phyloP scores from a whole-genome alignment of 37 sponge, comb jelly and placozoan species.

The Diacarnus erythraeanus region DNA sequence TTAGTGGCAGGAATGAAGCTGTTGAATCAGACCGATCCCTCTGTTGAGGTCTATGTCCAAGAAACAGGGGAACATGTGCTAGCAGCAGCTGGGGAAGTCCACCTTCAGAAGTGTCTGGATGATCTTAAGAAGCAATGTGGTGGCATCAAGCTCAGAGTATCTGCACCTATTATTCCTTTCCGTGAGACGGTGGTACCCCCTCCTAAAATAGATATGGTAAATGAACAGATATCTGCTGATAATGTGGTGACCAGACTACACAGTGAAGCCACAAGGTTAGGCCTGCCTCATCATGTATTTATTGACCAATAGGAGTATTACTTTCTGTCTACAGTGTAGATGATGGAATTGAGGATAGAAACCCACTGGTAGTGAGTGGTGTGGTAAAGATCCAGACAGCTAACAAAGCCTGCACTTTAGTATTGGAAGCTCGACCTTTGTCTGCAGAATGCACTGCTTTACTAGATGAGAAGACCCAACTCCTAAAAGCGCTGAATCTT shows the following conservation, averaged over 20 bases:
- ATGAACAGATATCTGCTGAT: slow-evolving; percentile 73
- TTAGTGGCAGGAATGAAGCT: slow-evolving; percentile 80
- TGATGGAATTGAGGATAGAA: not conserved
- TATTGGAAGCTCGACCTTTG: slow-evolving; percentile 69
- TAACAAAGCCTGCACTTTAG: slow-evolving; percentile 46
- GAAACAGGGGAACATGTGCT: slow-evolving; percentile 92
- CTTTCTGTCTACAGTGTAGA: not conserved
- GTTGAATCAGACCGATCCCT: slow-evolving; percentile 92
- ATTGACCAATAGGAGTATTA: too few relatives aligned
- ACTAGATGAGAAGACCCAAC: slow-evolving; percentile 38
- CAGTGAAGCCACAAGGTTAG: not conserved
- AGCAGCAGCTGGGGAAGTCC: slow-evolving; percentile 93
- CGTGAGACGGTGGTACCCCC: slow-evolving; percentile 88
- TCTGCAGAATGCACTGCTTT: slow-evolving; percentile 45
- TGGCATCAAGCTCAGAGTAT: slow-evolving; percentile 76
- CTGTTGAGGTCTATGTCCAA: slow-evolving; percentile 79
- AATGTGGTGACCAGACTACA: slow-evolving; percentile 32
- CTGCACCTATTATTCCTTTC: slow-evolving; percentile 92
- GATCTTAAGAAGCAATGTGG: slow-evolving; percentile 76
- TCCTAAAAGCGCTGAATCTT: slow-evolving; percentile 50
- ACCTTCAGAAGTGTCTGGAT: slow-evolving; percentile 89
- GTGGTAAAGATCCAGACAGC: slow-evolving; percentile 45
- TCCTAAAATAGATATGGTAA: slow-evolving; percentile 84
- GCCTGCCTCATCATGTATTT: too few relatives aligned
- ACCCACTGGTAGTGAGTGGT: too few relatives aligned